Evolutionary conservation across 2,797 vertebrate species (phyloP), one percentile per base, ranked within the genome.

Genomic region (Gobionotothen gibberifrons): DNA sequence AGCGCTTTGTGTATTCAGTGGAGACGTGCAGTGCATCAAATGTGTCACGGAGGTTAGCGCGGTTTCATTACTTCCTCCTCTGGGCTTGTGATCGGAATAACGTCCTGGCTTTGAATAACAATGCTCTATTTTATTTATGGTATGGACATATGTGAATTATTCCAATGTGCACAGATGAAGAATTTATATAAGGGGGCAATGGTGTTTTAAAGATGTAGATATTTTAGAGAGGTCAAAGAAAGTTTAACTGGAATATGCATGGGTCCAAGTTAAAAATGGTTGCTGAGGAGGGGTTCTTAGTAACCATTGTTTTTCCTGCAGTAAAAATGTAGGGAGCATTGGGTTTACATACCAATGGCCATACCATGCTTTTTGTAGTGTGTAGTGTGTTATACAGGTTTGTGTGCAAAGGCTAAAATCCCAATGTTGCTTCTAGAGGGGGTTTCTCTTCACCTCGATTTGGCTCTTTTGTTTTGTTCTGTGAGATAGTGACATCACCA

Each of bases 51-150:
- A 17, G 6, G 44, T 47, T 17, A 39, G 29, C 29, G 5, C 21
- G 51, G 44, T 29, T 72, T 52, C 6, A 57, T 63, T 46, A 53
- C 21, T 44, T 53, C 16, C 21, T 44, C 47, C 19, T 51, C 42
- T 42, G 6, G 47, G 32, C 13, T 47, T 69, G 9, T 48, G 6
- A 56, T 40, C 3, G 3, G 36, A 43, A 60, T 9, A 22, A 39
- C 1, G 1, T 51, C 9, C 19, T 40, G 51, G 19, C 19, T 68
- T 13, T 48, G 10, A 70, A 36, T 15, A 49, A 12, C 17, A 21
- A 53, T 21, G 3, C 36, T 49, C 14, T 43, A 4, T 48, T 21
- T 9, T 14, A 51, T 47, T 47, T 15, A 22, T 16, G 17, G 21
- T 36, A 57, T 22, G 32, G 3, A 48, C 17, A 39, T 10, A 39